Evolutionary conservation across 2,113 vertebrate species (phyloP), one percentile per base, ranked within the genome.

Genomic region (Cettia cetti): DNA sequence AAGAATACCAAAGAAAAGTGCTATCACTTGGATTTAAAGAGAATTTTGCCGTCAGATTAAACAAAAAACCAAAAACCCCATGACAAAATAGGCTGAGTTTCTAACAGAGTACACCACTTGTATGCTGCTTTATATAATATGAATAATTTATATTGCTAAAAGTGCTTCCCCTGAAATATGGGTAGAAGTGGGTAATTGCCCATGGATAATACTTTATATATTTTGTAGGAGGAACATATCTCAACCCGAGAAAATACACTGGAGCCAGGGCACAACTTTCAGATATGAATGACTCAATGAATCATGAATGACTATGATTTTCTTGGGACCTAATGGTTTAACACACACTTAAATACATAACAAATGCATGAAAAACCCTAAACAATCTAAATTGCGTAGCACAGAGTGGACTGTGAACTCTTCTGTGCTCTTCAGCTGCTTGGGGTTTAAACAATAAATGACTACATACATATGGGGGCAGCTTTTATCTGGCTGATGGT

Each of bases 181-280:
- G 94, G 89, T 91, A 92, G 95, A 94, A 97, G 90, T 2, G 57
- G 95, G 96, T 97, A 97, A 97, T 97, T 97, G 95, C 92, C 97
- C 96, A 92, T 97, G 96, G 96, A 97, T 97, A 97, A 97, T 96
- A 97, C 94, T 96, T 97, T 91, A 95, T 96, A 97, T 97, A 97
- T 97, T 96, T 97, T 96, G 97, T 97, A 95, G 96, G 95, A 96
- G 85, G 95, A 97, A 96, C 96, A 92, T 96, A 94, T 92, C 96
- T 97, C 95, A 95, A 83, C 81, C 92, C 87, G 92, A 96, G 94
- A 96, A 97, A 95, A 96, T 77, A 96, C 92, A 95, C 71, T 91
- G 86, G 81, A 0, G 1, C 88, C 81, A 92, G 92, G 95, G 92
- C 93, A 95, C 95, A 96, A 92, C 95, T 96, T 97, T 96, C 95